A percentile compares a stretch with the other conserved stretches of the same genome.
Conservation (phyloP, 1,140 invertebrate genomes). For the Hycleus phaleratus region DNA sequence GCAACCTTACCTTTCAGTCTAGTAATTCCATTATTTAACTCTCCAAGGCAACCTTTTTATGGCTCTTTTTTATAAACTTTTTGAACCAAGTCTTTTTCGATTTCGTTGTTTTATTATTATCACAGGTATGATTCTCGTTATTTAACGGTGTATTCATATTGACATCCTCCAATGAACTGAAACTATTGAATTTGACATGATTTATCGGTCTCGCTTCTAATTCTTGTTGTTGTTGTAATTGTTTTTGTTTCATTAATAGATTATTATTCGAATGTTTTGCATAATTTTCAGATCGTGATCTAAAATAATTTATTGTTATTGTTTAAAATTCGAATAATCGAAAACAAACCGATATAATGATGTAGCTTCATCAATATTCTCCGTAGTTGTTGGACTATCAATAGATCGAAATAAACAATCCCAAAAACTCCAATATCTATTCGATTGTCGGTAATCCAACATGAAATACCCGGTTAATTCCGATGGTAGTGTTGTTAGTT, state of each 20-base stretch:
- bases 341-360: not conserved
- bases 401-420: conserved; percentile 49
- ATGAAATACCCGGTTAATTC: conserved; percentile 49
- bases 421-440: conserved; percentile 55
- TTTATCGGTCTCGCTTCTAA: not conserved
- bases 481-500: conserved; percentile 47
- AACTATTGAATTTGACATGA: conserved; percentile 3
- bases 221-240: too few species aligned
- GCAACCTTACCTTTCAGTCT: not conserved
- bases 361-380: not conserved
- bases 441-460: conserved; percentile 48
- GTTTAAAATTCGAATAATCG: not conserved
- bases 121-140: too few species aligned
- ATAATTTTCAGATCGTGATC: not conserved
- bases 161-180: not conserved
- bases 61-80: too few species aligned
- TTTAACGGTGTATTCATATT: too few species aligned
- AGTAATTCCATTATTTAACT: not conserved
- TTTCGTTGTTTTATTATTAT: too few species aligned
- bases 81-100: too few species aligned
- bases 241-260: not conserved
- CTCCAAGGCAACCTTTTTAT: too few species aligned
- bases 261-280: not conserved
- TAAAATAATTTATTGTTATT: not conserved
- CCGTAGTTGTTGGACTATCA: conserved; percentile 12